Evolutionary conservation across 2,797 vertebrate genomes (phyloP).

Genomic region (Clarias laeviceps): DNA sequence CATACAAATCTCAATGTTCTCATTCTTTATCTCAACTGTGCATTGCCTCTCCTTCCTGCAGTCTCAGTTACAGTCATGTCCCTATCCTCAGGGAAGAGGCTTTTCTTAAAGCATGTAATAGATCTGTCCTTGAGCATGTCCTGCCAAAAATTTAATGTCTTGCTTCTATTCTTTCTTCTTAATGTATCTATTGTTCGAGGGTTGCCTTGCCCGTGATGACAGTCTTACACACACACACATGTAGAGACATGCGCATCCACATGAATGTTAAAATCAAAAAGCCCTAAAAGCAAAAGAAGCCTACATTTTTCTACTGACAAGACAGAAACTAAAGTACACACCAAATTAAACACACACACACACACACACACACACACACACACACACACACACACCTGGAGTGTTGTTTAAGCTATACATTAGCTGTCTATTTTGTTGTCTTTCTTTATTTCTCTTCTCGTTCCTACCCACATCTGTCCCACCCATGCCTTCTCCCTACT

Average conservation of each 20-base stretch:
- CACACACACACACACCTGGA: conserved; percentile 11
- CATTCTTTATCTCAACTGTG: conserved; percentile 19
- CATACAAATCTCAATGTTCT: background rate
- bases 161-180: conserved; percentile 52
- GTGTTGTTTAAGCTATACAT: conserved; percentile 21
- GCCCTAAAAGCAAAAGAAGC: background rate
- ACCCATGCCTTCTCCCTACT: conserved; percentile 46
- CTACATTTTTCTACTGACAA: background rate
- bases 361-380: background rate
- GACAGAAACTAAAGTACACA: background rate
- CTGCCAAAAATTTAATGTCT: conserved; percentile 52
- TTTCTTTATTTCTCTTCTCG: conserved; percentile 46
- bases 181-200: conserved; percentile 57
- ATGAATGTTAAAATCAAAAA: background rate
- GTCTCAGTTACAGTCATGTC: conserved; percentile 6
- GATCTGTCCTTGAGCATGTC: conserved; percentile 28
- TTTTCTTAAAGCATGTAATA: conserved; percentile 40
- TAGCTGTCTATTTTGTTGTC: conserved; percentile 37
- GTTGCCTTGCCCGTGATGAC: conserved; percentile 33
- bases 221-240: conserved; percentile 34
- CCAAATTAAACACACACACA: background rate
- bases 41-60: background rate
- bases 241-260: background rate
- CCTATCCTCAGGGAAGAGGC: conserved; percentile 34
- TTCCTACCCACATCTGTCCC: conserved; percentile 46